Conservation (phyloP, 2,888 invertebrate genomes). For the Sialis lutaria region DNA sequence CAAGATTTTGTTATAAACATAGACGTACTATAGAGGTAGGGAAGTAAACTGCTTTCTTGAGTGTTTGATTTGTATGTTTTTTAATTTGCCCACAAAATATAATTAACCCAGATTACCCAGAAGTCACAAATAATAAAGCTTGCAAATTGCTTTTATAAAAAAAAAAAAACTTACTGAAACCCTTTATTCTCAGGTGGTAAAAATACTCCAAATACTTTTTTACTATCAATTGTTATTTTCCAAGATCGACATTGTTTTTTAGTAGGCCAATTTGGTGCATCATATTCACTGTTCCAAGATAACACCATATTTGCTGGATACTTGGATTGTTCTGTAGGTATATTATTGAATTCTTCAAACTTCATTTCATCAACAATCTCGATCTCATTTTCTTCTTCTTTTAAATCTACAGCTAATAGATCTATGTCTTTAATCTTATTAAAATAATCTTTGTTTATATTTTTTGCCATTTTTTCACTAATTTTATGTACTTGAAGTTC, state of each 20-base stretch:
- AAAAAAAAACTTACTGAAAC: conserved; percentile 36
- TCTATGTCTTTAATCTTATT: background rate
- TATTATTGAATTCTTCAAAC: conserved; percentile 8
- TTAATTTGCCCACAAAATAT: too few species aligned
- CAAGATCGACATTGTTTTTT: conserved; percentile 29
- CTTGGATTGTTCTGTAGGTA: conserved; percentile 18
- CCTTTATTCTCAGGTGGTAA: conserved; percentile 65
- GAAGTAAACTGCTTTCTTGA: too few species aligned
- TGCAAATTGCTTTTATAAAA: too few species aligned
- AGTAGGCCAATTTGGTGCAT: conserved; percentile 36
- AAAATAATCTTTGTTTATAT: conserved; percentile 6
- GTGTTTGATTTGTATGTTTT: too few species aligned
- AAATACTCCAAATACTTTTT: conserved; percentile 45
- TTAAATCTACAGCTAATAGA: background rate
- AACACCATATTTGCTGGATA: conserved; percentile 32
- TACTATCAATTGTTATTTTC: conserved; percentile 26
- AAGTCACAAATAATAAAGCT: too few species aligned
- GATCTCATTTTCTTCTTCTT: background rate
- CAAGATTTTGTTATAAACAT: too few species aligned
- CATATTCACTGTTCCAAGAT: conserved; percentile 31
- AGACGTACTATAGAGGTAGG: too few species aligned
- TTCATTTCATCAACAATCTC: background rate
- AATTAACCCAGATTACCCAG: too few species aligned
- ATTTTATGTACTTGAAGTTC: conserved; percentile 31
- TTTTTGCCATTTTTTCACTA: conserved; percentile 24